Percentiles rank a stretch among this genome's conserved stretches.
Conservation (phyloP, 2,113 vertebrate species). For the Pedionomus torquatus region DNA sequence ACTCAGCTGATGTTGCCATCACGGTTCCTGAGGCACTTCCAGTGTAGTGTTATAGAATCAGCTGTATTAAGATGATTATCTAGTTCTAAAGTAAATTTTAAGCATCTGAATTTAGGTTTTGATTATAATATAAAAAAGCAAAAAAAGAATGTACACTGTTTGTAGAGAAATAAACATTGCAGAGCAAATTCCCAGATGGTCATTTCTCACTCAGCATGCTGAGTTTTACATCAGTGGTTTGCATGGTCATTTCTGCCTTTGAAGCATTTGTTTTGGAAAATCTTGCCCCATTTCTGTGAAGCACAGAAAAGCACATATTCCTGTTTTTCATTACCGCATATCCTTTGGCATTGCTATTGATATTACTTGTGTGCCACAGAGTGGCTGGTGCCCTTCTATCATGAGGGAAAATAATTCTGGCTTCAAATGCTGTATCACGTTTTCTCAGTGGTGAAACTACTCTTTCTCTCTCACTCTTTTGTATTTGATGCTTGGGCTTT, state of each 20-base stretch:
- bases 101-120: background rate
- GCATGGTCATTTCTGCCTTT: background rate
- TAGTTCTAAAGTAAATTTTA: background rate
- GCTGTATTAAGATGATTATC: background rate
- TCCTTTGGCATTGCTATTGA: background rate
- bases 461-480: background rate
- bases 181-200: background rate
- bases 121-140: background rate
- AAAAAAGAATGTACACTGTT: background rate
- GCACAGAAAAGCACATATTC: background rate
- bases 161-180: background rate
- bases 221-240: background rate
- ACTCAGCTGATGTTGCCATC: background rate
- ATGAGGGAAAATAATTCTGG: background rate
- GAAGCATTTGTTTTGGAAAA: slow-evolving; percentile 41
- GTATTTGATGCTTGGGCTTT: background rate
- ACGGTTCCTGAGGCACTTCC: background rate
- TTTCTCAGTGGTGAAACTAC: background rate
- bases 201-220: background rate
- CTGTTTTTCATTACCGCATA: background rate
- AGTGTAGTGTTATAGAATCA: background rate
- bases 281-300: background rate
- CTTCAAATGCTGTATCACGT: background rate
- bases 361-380: background rate
- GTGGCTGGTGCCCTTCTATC: background rate